Evolutionary conservation across 2,888 invertebrate species (phyloP).

Genomic region (Phyllotreta cruciferae): DNA sequence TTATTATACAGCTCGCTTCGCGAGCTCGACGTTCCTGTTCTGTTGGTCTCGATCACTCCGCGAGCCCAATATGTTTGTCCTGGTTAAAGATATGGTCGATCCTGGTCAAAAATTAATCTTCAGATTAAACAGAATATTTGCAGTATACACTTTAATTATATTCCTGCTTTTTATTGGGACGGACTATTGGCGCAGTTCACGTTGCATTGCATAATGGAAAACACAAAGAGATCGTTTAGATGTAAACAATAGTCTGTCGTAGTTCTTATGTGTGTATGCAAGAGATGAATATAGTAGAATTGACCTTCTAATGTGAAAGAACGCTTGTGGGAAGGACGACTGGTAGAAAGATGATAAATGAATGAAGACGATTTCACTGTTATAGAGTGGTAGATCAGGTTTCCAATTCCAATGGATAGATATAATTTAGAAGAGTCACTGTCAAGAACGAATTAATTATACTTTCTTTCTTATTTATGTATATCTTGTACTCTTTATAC

Average conservation of each 20-base stretch:
- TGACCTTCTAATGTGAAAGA: constrained; percentile 21
- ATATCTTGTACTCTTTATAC: too few relatives aligned
- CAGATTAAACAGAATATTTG: too few relatives aligned
- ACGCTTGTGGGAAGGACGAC: constrained; percentile 26
- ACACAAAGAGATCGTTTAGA: constrained; percentile 11
- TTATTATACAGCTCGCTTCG: too few relatives aligned
- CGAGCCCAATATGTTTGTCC: too few relatives aligned
- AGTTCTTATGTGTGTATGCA: constrained; percentile 14
- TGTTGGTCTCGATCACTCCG: too few relatives aligned
- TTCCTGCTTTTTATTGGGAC: too few relatives aligned
- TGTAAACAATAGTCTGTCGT: constrained; percentile 22
- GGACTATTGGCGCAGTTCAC: too few relatives aligned
- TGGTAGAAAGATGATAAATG: constrained; percentile 19
- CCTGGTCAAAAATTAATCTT: too few relatives aligned
- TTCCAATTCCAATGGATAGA: constrained; percentile 2
- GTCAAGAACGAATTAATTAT: constrained; percentile 20
- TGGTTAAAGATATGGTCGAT: too few relatives aligned
- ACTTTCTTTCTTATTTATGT: neutral
- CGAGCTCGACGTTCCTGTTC: too few relatives aligned
- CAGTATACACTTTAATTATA: too few relatives aligned
- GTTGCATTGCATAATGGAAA: constrained; percentile 2
- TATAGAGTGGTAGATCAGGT: constrained; percentile 20
- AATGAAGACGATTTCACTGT: constrained; percentile 26
- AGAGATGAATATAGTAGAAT: constrained; percentile 21
- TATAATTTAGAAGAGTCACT: constrained; percentile 17